Conservation (phyloP, 2,888 invertebrate genomes). For the Aphidoletes aphidimyza region DNA sequence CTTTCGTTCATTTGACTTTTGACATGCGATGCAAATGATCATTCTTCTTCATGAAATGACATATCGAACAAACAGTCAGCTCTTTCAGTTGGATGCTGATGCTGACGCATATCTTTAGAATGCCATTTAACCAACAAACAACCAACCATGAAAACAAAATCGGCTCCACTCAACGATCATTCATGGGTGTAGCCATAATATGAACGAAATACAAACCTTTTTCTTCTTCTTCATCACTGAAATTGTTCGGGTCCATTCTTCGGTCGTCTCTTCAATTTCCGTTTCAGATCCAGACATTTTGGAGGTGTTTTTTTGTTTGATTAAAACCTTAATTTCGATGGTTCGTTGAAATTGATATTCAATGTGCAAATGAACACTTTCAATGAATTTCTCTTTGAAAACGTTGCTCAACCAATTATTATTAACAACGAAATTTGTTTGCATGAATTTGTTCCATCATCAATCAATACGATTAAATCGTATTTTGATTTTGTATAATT, state of each 20-base stretch:
- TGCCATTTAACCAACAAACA: no score
- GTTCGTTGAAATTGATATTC: neutral
- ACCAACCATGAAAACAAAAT: no score
- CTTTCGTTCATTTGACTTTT: neutral
- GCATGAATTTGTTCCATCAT: neutral
- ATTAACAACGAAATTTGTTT: no score
- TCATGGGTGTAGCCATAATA: no score
- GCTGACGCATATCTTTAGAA: no score
- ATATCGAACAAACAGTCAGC: no score
- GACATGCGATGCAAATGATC: neutral
- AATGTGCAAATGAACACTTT: neutral
- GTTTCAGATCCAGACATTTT: slow-evolving; percentile 40
- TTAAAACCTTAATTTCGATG: neutral
- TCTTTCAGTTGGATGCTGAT: no score
- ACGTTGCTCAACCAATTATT: no score
- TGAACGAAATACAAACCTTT: slow-evolving; percentile 46
- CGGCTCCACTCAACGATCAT: no score
- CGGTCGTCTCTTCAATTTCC: slow-evolving; percentile 52
- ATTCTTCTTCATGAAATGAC: neutral
- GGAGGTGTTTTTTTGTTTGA: no score
- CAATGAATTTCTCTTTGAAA: neutral
- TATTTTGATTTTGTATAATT: slow-evolving; percentile 11
- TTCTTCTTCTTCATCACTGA: slow-evolving; percentile 23
- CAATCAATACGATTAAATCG: neutral
- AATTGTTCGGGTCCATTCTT: slow-evolving; percentile 33